Conservation (phyloP, 1,140 invertebrate species). For the Philotrypesis tridentata region DNA sequence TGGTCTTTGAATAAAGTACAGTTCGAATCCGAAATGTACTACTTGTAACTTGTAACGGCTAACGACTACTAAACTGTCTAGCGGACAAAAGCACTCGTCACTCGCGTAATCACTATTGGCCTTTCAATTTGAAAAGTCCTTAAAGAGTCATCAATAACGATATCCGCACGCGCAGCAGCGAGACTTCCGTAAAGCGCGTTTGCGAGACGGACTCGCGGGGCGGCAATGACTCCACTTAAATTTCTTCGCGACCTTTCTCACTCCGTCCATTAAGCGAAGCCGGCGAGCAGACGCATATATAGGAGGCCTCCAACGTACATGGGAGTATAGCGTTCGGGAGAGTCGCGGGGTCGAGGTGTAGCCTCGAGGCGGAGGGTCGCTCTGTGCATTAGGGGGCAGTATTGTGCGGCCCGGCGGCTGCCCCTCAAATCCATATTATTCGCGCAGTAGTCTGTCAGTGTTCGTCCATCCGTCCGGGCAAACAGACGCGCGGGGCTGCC, state of each 20-base stretch:
- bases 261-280: not conserved
- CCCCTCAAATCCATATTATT: conserved; percentile 72
- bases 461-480: conserved; percentile 59
- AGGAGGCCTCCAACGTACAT: too few relatives aligned
- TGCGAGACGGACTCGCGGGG: not conserved
- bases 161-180: too few relatives aligned
- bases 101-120: too few relatives aligned
- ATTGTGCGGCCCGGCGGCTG: conserved; percentile 65
- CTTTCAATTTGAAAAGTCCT: conserved; percentile 8
- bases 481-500: conserved; percentile 18
- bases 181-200: not conserved
- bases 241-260: not conserved
- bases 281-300: too few relatives aligned
- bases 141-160: conserved; percentile 39
- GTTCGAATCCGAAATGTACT: too few relatives aligned
- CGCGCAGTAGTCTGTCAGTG: conserved; percentile 70
- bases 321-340: not conserved
- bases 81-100: too few relatives aligned
- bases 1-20: too few relatives aligned
- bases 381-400: conserved; percentile 72
- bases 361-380: conserved; percentile 17
- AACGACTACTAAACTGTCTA: too few relatives aligned
- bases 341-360: conserved; percentile 48
- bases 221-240: conserved; percentile 34
- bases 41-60: too few relatives aligned